Evolutionary conservation across 1,140 invertebrate genomes (phyloP).

Genomic region (Musca domestica): DNA sequence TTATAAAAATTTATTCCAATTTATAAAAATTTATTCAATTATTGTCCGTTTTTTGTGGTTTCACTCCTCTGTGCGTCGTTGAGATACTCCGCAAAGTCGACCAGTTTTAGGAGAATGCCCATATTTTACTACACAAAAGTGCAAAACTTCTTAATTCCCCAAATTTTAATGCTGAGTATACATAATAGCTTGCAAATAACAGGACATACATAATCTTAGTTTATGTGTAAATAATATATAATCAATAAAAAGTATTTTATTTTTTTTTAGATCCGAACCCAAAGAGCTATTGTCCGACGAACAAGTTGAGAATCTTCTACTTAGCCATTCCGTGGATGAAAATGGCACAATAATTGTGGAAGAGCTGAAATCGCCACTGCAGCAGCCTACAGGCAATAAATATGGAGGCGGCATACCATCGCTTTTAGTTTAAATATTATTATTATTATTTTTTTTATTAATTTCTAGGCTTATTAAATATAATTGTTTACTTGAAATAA

Average conservation of each 20-base stretch:
- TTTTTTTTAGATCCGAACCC: slow-evolving; percentile 50
- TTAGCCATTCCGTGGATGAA: slow-evolving; percentile 49
- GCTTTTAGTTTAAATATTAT: slow-evolving; percentile 12
- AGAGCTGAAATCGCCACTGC: slow-evolving; percentile 43
- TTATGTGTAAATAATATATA: not conserved
- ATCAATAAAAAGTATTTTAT: too few species aligned
- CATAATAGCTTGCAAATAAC: slow-evolving; percentile 2
- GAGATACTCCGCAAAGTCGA: too few species aligned
- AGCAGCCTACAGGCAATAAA: slow-evolving; percentile 23
- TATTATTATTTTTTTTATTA: slow-evolving; percentile 5
- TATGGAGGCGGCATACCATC: slow-evolving; percentile 8
- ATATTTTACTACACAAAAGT: too few species aligned
- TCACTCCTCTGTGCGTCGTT: too few species aligned
- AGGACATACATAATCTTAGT: slow-evolving; percentile 5
- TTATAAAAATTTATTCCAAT: too few species aligned
- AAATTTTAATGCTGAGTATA: too few species aligned
- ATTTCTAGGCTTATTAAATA: not conserved
- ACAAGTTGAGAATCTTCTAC: slow-evolving; percentile 52
- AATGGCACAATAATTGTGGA: slow-evolving; percentile 48
- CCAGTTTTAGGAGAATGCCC: too few species aligned
- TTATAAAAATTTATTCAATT: too few species aligned
- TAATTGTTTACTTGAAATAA: not conserved
- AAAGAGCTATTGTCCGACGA: slow-evolving; percentile 53
- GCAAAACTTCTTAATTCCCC: too few species aligned
- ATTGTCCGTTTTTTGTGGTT: too few species aligned